A percentile compares a stretch with the other conserved stretches of the same genome.
These are phyloP conservation scores for Chrysodeixis includens DNA, from an alignment of 2,888 invertebrate species.

Conservation along the genomic window DNA sequence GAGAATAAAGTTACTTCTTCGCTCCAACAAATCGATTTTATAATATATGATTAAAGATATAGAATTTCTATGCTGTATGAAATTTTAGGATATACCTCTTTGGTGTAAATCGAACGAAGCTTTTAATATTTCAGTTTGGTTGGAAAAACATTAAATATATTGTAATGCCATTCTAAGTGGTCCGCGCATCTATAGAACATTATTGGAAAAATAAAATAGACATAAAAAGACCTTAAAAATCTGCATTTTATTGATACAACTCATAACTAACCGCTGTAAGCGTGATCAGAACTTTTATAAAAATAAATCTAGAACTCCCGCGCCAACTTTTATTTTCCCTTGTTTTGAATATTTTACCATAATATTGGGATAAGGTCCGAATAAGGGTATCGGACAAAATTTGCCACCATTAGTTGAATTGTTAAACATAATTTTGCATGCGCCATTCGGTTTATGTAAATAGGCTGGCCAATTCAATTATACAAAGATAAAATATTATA, in stretches of 20 bases:
- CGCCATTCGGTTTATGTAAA: conserved; percentile 3
- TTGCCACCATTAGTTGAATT: not conserved
- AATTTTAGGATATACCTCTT: not conserved
- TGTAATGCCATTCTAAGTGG: no score
- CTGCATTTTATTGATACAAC: not conserved
- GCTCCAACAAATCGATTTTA: not conserved
- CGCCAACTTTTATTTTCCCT: not conserved
- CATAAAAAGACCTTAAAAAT: no score
- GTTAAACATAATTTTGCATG: not conserved
- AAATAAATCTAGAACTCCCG: not conserved
- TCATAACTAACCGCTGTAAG: not conserved
- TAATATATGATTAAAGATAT: no score
- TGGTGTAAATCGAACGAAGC: no score
- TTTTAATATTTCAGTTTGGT: no score
- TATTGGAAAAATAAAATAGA: no score
- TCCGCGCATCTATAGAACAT: no score
- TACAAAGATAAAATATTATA: not conserved
- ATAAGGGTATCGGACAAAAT: conserved; percentile 3
- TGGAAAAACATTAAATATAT: no score
- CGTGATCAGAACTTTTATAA: not conserved
- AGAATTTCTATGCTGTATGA: not conserved
- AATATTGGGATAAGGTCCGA: conserved; percentile 1
- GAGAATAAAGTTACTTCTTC: not conserved
- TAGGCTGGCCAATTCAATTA: not conserved
- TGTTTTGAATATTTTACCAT: conserved; percentile 6